Percentiles rank a stretch among this genome's conserved stretches.
These are phyloP conservation scores for Lepidurus couesii DNA, from an alignment of 1,140 invertebrate species.

Conservation along the genomic window DNA sequence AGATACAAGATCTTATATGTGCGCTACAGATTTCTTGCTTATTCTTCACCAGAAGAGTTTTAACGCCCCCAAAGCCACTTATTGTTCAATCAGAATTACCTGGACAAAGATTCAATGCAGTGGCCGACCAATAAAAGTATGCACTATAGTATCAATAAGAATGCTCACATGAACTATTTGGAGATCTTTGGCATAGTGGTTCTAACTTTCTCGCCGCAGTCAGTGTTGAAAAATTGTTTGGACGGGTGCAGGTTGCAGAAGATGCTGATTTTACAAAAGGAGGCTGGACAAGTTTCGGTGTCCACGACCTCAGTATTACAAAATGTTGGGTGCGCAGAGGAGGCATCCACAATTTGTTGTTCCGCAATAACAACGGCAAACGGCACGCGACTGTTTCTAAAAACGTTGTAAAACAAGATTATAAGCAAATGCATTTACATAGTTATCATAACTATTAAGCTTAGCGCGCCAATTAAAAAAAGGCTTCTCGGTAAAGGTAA, in stretches of 20 bases:
- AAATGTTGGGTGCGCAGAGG: background rate
- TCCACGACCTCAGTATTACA: constrained; percentile 6
- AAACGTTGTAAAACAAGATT: background rate
- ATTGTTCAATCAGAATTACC: too few relatives aligned
- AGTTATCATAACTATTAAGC: background rate
- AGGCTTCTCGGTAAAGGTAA: background rate
- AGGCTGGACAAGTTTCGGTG: background rate
- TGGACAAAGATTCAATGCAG: too few relatives aligned
- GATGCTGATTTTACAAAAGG: background rate
- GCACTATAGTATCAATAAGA: background rate
- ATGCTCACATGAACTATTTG: background rate
- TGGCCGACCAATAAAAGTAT: background rate
- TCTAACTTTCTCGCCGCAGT: background rate
- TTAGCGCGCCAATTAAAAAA: background rate
- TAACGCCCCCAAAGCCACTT: too few relatives aligned
- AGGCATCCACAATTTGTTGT: constrained; percentile 14
- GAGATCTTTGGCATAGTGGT: background rate
- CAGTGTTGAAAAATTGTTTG: background rate
- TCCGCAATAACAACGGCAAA: background rate
- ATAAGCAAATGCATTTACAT: background rate
- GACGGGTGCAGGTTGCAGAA: background rate
- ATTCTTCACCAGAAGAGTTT: too few relatives aligned
- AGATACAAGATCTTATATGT: too few relatives aligned
- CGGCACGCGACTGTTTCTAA: constrained; percentile 7
- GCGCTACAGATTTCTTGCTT: too few relatives aligned